These are phyloP conservation scores for Prinia subflava DNA, from an alignment of 2,113 vertebrate genomes.

Conservation along the genomic window DNA sequence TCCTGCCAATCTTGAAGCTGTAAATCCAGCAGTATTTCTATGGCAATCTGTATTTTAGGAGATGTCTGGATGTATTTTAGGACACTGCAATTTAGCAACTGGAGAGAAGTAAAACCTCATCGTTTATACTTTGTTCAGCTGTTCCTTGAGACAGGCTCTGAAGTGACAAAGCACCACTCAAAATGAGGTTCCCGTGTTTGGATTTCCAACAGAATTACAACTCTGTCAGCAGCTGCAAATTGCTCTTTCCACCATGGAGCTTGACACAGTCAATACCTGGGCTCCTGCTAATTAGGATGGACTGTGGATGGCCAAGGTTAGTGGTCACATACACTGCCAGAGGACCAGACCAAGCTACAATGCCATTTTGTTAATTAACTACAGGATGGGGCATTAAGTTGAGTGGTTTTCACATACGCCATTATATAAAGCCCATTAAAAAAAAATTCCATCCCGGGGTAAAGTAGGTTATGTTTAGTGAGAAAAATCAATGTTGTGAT, in stretches of 20 bases:
- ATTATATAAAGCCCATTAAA: slow-evolving; percentile 28
- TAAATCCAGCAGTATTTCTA: not conserved
- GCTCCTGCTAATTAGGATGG: not conserved
- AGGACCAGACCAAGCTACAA: not conserved
- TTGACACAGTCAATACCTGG: not conserved
- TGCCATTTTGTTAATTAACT: slow-evolving; percentile 3
- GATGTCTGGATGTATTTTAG: not conserved
- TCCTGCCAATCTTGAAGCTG: not conserved
- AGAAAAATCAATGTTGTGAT: slow-evolving; percentile 64
- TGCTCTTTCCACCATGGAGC: not conserved
- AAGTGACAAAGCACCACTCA: not conserved
- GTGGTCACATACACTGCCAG: not conserved
- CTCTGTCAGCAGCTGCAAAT: slow-evolving; percentile 6
- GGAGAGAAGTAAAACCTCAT: not conserved
- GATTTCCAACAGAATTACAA: not conserved
- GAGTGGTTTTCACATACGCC: not conserved
- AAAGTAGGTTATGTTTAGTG: slow-evolving; percentile 61
- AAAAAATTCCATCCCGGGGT: not conserved
- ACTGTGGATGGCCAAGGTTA: not conserved
- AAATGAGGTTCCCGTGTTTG: not conserved
- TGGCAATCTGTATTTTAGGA: not conserved
- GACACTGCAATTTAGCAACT: not conserved
- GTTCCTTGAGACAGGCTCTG: not conserved
- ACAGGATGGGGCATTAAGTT: not conserved
- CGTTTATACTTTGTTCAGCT: not conserved